These are phyloP conservation scores for Xanthorhoe spadicearia DNA, from an alignment of 2,888 invertebrate species.

Conservation along the genomic window DNA sequence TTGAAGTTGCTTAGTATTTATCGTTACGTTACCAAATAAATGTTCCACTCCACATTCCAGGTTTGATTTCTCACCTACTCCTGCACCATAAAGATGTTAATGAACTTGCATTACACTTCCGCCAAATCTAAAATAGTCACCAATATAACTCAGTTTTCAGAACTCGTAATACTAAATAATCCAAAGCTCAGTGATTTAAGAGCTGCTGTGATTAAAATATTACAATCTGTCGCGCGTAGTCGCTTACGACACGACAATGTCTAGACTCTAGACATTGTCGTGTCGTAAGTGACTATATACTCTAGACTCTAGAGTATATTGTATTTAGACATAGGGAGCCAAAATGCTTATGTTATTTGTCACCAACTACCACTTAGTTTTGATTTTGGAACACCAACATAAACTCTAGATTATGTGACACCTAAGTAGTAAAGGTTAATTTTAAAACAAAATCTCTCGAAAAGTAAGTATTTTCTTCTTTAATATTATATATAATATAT, in stretches of 20 bases:
- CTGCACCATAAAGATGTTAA: conserved; percentile 28
- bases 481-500: too few species aligned
- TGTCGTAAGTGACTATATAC: conserved; percentile 14
- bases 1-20: not conserved
- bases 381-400: not conserved
- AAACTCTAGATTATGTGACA: not conserved
- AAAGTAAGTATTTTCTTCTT: too few species aligned
- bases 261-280: conserved; percentile 3
- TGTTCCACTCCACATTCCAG: conserved; percentile 1
- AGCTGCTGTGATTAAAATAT: conserved; percentile 37
- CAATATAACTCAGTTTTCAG: conserved; percentile 25
- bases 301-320: not conserved
- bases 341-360: not conserved
- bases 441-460: not conserved
- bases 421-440: too few species aligned
- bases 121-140: conserved; percentile 28
- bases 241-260: conserved; percentile 15
- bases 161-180: conserved; percentile 32
- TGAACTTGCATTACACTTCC: conserved; percentile 33
- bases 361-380: not conserved
- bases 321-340: not conserved
- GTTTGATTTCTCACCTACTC: conserved; percentile 8
- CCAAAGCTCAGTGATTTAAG: conserved; percentile 27
- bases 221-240: conserved; percentile 16
- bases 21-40: conserved; percentile 2